phyloP scores from a whole-genome alignment of 2,888 invertebrate species.

The Athalia rosae region DNA sequence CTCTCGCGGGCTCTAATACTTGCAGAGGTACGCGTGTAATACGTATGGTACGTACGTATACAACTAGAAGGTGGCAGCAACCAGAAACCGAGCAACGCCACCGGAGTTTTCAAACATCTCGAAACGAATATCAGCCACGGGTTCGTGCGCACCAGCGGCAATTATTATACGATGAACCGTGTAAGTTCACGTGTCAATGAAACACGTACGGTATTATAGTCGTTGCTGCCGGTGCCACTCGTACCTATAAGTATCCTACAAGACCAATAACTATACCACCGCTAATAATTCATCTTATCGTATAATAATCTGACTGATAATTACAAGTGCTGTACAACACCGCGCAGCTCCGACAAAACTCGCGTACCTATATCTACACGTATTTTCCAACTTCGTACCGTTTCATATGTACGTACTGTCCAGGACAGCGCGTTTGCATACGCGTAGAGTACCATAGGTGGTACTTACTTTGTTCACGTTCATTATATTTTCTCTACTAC shows the following conservation, averaged over 20 bases:
- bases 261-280: constrained; percentile 25
- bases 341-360: constrained; percentile 43
- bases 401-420: too few relatives aligned
- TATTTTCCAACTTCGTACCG: constrained; percentile 42
- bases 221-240: background rate
- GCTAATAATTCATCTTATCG: constrained; percentile 58
- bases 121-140: background rate
- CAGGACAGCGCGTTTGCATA: too few relatives aligned
- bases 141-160: background rate
- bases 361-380: constrained; percentile 22
- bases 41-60: background rate
- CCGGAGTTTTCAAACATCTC: constrained; percentile 17
- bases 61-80: background rate
- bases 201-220: background rate
- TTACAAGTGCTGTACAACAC: constrained; percentile 53
- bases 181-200: constrained; percentile 17
- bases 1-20: background rate
- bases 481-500: too few relatives aligned
- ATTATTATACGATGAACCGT: background rate
- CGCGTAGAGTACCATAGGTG: too few relatives aligned
- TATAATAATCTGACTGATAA: constrained; percentile 60
- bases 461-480: too few relatives aligned
- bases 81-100: background rate
- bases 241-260: constrained; percentile 2
- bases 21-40: constrained; percentile 2